A percentile compares a stretch with the other conserved stretches of the same genome.
Conservation (phyloP, 30 jellyfish, hydroid and myxozoan species). For the Calvadosia cruxmelitensis region DNA sequence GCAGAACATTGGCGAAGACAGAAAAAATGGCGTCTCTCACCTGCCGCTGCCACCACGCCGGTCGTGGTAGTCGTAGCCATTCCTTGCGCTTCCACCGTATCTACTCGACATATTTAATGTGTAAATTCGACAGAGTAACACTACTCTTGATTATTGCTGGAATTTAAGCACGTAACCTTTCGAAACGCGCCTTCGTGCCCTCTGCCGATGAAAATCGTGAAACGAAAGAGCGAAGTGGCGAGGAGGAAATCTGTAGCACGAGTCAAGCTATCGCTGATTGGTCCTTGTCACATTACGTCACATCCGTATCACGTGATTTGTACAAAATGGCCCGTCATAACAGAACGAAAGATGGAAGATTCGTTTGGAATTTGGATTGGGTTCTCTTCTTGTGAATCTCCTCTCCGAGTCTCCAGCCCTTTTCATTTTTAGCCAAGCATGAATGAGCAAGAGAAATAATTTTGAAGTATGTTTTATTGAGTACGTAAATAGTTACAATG, state of each 20-base stretch:
- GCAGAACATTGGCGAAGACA: not conserved
- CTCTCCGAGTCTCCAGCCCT: no score
- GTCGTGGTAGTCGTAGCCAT: not conserved
- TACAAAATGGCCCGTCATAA: no score
- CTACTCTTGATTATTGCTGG: not conserved
- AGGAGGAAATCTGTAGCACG: not conserved
- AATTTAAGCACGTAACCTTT: not conserved
- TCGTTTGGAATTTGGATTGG: no score
- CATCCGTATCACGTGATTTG: no score
- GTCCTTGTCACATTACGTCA: no score
- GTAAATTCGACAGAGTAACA: not conserved
- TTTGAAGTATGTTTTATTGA: no score
- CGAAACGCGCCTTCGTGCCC: not conserved
- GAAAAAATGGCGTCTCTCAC: not conserved
- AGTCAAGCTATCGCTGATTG: not conserved
- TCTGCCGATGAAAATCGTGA: not conserved
- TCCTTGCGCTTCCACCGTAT: not conserved
- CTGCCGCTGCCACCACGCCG: slow-evolving; percentile 1
- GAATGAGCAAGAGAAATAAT: no score
- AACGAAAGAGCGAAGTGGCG: not conserved
- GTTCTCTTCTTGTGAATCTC: no score
- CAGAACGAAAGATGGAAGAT: not conserved
- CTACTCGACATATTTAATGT: not conserved
- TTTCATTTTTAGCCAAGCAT: no score
- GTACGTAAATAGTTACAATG: no score